Evolutionary conservation across 1,140 invertebrate species (phyloP).

Genomic region (Phortica variegata): DNA sequence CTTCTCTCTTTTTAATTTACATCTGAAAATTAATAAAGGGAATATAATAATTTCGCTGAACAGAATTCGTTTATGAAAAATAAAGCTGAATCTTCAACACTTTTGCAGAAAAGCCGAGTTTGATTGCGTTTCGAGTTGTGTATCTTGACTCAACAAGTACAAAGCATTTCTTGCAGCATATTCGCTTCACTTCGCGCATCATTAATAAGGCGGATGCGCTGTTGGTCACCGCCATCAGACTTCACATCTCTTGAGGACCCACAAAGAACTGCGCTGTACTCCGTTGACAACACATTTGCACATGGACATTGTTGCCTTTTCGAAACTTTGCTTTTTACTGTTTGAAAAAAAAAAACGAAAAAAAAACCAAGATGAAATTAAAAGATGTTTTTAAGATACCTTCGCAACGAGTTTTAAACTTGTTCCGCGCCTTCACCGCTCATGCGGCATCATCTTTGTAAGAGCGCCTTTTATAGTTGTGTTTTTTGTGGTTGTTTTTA

Average conservation of each 20-base stretch:
- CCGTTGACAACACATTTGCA: slow-evolving; percentile 45
- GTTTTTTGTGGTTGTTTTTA: slow-evolving; percentile 4
- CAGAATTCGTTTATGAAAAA: too few relatives aligned
- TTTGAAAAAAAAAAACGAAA: slow-evolving; percentile 14
- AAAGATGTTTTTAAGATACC: slow-evolving; percentile 54
- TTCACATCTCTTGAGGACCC: neutral
- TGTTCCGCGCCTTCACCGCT: slow-evolving; percentile 35
- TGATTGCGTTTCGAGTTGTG: too few relatives aligned
- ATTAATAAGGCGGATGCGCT: slow-evolving; percentile 54
- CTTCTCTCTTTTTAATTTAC: too few relatives aligned
- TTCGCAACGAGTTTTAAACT: slow-evolving; percentile 53
- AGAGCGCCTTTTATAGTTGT: slow-evolving; percentile 14
- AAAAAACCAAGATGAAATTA: slow-evolving; percentile 38
- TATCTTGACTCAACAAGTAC: too few relatives aligned
- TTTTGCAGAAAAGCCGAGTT: too few relatives aligned
- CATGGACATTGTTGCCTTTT: slow-evolving; percentile 15
- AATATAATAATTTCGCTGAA: too few relatives aligned
- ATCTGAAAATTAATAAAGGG: too few relatives aligned
- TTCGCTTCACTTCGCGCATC: slow-evolving; percentile 56
- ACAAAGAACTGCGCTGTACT: neutral
- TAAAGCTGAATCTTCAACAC: too few relatives aligned
- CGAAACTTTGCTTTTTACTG: too few relatives aligned
- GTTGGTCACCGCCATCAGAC: slow-evolving; percentile 5
- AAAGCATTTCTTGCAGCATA: slow-evolving; percentile 3
- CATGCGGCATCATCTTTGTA: slow-evolving; percentile 16